Percentiles rank a stretch among this genome's conserved stretches.
Evolutionary conservation across 2,113 vertebrate species (phyloP).

Genomic region (Entelurus aequoreus): DNA sequence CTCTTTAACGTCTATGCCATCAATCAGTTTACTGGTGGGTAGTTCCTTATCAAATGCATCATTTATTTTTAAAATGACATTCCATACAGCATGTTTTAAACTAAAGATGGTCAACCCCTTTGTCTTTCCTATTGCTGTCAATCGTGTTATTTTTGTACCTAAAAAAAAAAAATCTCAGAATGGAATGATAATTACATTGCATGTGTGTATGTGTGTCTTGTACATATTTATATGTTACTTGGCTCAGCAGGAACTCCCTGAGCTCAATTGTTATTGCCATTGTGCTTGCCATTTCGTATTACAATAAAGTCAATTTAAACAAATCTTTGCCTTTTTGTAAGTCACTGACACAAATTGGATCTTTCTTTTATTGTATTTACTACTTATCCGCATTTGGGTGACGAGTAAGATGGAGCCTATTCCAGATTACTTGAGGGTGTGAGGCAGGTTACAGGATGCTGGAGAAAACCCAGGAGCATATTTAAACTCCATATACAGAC

Average conservation of each 20-base stretch:
- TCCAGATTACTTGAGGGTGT: too few species aligned
- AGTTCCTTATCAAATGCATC: conserved; percentile 9
- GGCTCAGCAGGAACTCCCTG: conserved; percentile 25
- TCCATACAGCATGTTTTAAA: conserved; percentile 26
- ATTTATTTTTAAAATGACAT: conserved; percentile 28
- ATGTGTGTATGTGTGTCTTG: conserved; percentile 49
- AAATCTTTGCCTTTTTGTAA: neutral
- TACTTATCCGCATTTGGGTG: too few species aligned
- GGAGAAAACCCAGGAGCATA: too few species aligned
- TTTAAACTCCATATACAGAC: too few species aligned
- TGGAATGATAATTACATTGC: conserved; percentile 21
- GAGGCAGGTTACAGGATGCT: too few species aligned
- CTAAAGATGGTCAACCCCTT: conserved; percentile 5
- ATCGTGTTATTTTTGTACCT: conserved; percentile 42
- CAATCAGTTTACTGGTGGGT: conserved; percentile 4
- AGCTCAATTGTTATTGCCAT: conserved; percentile 24
- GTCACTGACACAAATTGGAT: neutral
- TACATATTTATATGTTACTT: conserved; percentile 59
- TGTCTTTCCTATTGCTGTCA: neutral
- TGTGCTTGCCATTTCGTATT: conserved; percentile 48
- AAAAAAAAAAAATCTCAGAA: conserved; percentile 21
- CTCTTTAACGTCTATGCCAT: neutral
- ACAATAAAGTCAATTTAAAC: conserved; percentile 46
- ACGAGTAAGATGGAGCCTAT: too few species aligned
- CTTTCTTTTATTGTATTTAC: too few species aligned